Conservation (phyloP, 2,888 invertebrate species). For the Hanleya hanleyi region DNA sequence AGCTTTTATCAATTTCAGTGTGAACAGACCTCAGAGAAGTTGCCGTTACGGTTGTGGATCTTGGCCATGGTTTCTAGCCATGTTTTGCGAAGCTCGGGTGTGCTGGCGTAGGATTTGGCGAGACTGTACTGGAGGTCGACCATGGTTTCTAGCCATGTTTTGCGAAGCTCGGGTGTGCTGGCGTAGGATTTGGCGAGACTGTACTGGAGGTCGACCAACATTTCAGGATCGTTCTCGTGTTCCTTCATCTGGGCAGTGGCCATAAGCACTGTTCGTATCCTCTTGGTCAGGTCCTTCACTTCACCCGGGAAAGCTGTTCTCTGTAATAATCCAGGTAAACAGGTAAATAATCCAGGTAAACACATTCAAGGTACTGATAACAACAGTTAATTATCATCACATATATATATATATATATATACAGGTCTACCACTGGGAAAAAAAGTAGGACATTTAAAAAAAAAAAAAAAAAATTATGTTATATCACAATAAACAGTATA, state of each 20-base stretch:
- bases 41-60: slow-evolving; percentile 86
- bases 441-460: too few species aligned
- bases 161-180: slow-evolving; percentile 93
- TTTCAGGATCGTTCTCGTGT: slow-evolving; percentile 92
- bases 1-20: background rate
- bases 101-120: slow-evolving; percentile 91
- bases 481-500: too few species aligned
- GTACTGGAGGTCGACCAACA: slow-evolving; percentile 91
- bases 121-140: slow-evolving; percentile 93
- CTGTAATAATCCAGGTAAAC: slow-evolving; percentile 70
- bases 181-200: slow-evolving; percentile 91
- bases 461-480: too few species aligned
- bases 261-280: slow-evolving; percentile 94
- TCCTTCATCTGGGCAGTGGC: slow-evolving; percentile 95
- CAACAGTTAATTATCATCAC: too few species aligned
- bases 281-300: slow-evolving; percentile 93
- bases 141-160: slow-evolving; percentile 97
- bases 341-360: background rate
- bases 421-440: too few species aligned
- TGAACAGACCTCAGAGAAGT: slow-evolving; percentile 86
- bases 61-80: slow-evolving; percentile 96
- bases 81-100: slow-evolving; percentile 93
- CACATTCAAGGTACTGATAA: too few species aligned
- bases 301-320: slow-evolving; percentile 83
- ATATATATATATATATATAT: too few species aligned